Conservation (phyloP, 2,797 vertebrate species). For the Enteromius argenteus region DNA sequence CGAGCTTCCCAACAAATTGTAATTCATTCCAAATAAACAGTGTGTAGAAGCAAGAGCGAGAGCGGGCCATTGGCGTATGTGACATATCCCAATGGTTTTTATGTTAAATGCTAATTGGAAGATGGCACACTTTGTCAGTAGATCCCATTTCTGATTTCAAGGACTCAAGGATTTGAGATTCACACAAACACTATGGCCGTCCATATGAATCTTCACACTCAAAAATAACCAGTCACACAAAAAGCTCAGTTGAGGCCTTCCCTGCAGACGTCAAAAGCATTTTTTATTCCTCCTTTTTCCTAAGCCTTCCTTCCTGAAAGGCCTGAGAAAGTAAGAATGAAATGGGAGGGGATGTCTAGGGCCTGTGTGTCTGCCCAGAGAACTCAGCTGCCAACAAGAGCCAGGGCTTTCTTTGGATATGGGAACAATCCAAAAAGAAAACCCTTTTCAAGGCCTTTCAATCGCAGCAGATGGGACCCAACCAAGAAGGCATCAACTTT, state of each 20-base stretch:
- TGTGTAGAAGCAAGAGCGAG: constrained; percentile 13
- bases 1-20: constrained; percentile 44
- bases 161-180: neutral
- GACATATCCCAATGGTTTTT: neutral
- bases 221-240: constrained; percentile 25
- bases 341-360: constrained; percentile 47
- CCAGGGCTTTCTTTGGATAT: constrained; percentile 46
- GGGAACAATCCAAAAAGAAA: constrained; percentile 51
- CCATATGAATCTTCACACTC: constrained; percentile 7
- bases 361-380: constrained; percentile 51
- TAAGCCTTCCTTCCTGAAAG: constrained; percentile 46
- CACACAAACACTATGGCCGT: neutral
- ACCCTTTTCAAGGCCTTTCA: constrained; percentile 55
- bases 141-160: neutral
- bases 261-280: neutral
- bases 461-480: constrained; percentile 57
- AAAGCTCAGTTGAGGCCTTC: constrained; percentile 20
- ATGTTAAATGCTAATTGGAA: constrained; percentile 25
- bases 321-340: constrained; percentile 52
- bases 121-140: neutral
- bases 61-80: neutral
- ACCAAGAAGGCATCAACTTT: constrained; percentile 60
- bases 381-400: constrained; percentile 57
- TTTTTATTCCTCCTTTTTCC: constrained; percentile 19
- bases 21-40: constrained; percentile 56